Conservation (phyloP, 2,113 vertebrate genomes). For the Thoracochromis brauschi region DNA sequence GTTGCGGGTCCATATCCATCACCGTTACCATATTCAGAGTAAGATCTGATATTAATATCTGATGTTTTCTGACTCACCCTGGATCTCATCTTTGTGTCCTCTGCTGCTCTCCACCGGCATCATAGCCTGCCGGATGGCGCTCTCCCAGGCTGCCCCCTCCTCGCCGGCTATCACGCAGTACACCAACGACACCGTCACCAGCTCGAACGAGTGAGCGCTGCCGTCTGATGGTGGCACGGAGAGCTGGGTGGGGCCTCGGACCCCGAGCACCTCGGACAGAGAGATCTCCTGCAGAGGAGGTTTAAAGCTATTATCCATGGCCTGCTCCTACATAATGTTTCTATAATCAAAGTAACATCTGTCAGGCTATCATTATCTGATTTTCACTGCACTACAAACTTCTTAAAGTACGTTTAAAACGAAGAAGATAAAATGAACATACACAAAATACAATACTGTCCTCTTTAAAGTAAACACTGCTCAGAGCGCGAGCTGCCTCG, state of each 20-base stretch:
- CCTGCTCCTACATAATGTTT: neutral
- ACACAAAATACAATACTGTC: neutral
- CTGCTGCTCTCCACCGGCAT: slow-evolving; percentile 61
- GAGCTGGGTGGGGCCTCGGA: slow-evolving; percentile 50
- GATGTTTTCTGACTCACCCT: neutral
- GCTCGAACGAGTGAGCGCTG: slow-evolving; percentile 54
- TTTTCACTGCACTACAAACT: neutral
- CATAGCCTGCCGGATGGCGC: slow-evolving; percentile 60
- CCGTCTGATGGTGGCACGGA: neutral
- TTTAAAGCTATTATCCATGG: neutral
- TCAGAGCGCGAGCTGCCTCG: neutral
- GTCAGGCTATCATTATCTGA: neutral
- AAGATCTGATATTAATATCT: neutral
- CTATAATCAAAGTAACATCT: neutral
- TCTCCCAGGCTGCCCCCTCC: slow-evolving; percentile 54
- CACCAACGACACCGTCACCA: slow-evolving; percentile 58
- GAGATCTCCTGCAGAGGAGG: slow-evolving; percentile 55
- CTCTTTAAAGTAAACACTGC: neutral
- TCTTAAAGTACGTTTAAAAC: neutral
- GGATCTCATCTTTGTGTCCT: neutral
- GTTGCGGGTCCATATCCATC: neutral
- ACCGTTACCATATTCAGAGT: neutral
- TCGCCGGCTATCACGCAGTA: slow-evolving; percentile 52
- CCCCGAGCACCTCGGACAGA: slow-evolving; percentile 68
- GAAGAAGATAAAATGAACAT: neutral